phyloP scores from a whole-genome alignment of 2,888 invertebrate species.

The Phoronis australis region DNA sequence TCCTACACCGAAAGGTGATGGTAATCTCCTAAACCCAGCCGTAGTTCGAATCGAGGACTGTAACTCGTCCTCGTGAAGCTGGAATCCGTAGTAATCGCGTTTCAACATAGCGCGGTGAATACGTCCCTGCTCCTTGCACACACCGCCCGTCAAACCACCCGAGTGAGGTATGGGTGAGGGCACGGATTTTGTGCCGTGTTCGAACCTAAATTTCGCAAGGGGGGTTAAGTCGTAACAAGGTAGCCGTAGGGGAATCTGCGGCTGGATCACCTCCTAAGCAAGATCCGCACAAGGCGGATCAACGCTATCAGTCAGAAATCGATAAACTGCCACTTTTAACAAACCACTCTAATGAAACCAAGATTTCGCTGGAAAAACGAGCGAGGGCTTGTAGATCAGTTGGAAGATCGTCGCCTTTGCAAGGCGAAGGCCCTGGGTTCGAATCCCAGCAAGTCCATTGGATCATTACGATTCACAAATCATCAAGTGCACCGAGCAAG shows the following conservation, averaged over 20 bases:
- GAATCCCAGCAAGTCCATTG: too few species aligned
- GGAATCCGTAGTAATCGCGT: slow-evolving; percentile 47
- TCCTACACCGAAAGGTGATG: slow-evolving; percentile 26
- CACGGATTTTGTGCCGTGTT: slow-evolving; percentile 14
- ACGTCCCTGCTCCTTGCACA: slow-evolving; percentile 45
- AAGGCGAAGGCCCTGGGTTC: too few species aligned
- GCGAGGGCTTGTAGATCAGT: too few species aligned
- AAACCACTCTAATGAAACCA: too few species aligned
- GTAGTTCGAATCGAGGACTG: slow-evolving; percentile 19
- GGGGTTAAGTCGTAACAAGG: slow-evolving; percentile 50
- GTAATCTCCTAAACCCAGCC: slow-evolving; percentile 28
- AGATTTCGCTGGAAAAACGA: too few species aligned
- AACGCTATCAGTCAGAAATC: too few species aligned
- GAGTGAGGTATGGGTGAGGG: slow-evolving; percentile 16
- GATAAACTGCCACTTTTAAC: too few species aligned
- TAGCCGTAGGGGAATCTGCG: slow-evolving; percentile 45
- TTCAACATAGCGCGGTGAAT: slow-evolving; percentile 42
- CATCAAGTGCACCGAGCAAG: too few species aligned
- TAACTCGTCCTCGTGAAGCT: slow-evolving; percentile 41
- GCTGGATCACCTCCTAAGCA: slow-evolving; percentile 41
- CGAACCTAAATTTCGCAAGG: slow-evolving; percentile 25
- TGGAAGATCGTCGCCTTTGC: too few species aligned
- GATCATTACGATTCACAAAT: too few species aligned
- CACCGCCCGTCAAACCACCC: slow-evolving; percentile 44
- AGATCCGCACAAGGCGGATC: too few species aligned